Conservation (phyloP, 1,140 invertebrate species). For the Drosophila paulistorum region DNA sequence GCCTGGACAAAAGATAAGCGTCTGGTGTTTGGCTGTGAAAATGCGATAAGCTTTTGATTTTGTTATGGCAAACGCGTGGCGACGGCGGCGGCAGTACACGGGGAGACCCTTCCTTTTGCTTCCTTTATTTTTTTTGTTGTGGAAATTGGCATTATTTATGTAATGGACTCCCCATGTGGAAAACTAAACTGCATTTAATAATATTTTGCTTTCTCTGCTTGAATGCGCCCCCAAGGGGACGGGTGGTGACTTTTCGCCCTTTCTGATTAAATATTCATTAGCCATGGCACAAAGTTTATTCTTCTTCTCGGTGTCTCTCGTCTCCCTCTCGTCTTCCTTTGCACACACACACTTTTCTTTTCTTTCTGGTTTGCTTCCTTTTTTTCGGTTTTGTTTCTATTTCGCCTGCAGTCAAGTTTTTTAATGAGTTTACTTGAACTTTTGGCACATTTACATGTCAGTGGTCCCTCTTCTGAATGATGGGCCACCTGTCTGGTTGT, state of each 20-base stretch:
- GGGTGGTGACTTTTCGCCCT: conserved; percentile 30
- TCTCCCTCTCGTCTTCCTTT: not conserved
- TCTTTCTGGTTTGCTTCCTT: conserved; percentile 25
- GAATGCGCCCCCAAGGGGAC: conserved; percentile 19
- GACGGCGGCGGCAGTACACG: conserved; percentile 36
- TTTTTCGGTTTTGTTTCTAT: conserved; percentile 43
- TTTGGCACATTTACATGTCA: conserved; percentile 81
- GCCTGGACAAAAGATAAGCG: conserved; percentile 65
- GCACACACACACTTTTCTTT: conserved; percentile 13
- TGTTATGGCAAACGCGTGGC: conserved; percentile 77
- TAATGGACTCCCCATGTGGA: conserved; percentile 67
- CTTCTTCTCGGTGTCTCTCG: not conserved
- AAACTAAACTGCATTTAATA: conserved; percentile 72
- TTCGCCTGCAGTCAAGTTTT: conserved; percentile 50
- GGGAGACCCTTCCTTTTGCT: conserved; percentile 12
- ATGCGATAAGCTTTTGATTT: conserved; percentile 82
- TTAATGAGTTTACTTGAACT: conserved; percentile 70
- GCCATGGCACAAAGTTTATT: conserved; percentile 28
- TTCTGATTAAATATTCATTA: conserved; percentile 80
- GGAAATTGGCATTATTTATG: conserved; percentile 74
- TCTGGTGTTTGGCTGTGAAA: conserved; percentile 77
- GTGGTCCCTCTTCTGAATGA: conserved; percentile 57
- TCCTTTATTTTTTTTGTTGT: not conserved
- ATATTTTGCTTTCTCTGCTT: conserved; percentile 45
- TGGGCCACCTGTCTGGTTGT: conserved; percentile 68